phyloP scores from a whole-genome alignment of 2,113 vertebrate genomes.

The Pseudonaja textilis region DNA sequence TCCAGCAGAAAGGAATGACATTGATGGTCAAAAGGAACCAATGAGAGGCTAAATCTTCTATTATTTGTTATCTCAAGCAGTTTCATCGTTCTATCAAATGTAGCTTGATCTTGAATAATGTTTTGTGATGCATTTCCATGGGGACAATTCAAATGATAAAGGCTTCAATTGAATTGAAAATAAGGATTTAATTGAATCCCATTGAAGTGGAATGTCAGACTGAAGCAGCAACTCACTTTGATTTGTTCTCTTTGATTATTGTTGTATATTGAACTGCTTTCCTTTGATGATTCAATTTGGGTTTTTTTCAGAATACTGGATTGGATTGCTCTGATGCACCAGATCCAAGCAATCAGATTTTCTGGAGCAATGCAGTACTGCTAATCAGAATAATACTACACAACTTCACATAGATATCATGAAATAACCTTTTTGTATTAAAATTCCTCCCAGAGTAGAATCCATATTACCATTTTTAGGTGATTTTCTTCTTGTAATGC shows the following conservation, averaged over 20 bases:
- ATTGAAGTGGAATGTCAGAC: background rate
- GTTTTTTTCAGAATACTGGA: background rate
- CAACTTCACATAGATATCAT: background rate
- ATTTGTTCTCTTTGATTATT: background rate
- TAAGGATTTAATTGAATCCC: background rate
- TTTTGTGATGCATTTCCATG: background rate
- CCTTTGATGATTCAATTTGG: background rate
- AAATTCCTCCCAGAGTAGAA: background rate
- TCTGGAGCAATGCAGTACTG: background rate
- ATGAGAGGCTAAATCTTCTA: background rate
- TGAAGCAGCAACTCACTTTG: background rate
- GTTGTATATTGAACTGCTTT: background rate
- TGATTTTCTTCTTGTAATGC: constrained; percentile 3
- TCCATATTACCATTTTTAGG: background rate
- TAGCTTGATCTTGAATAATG: background rate
- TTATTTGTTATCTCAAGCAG: background rate
- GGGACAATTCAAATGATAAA: background rate
- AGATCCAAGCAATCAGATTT: background rate
- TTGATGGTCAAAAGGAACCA: background rate
- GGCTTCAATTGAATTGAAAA: background rate
- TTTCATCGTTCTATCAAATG: background rate
- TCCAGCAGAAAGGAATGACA: background rate
- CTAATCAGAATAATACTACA: background rate
- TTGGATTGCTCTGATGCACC: background rate
- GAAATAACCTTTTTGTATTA: background rate